A percentile compares a stretch with the other conserved stretches of the same genome.
phyloP scores from a whole-genome alignment of 2,113 vertebrate genomes.

The Microcebus ravelobensis region DNA sequence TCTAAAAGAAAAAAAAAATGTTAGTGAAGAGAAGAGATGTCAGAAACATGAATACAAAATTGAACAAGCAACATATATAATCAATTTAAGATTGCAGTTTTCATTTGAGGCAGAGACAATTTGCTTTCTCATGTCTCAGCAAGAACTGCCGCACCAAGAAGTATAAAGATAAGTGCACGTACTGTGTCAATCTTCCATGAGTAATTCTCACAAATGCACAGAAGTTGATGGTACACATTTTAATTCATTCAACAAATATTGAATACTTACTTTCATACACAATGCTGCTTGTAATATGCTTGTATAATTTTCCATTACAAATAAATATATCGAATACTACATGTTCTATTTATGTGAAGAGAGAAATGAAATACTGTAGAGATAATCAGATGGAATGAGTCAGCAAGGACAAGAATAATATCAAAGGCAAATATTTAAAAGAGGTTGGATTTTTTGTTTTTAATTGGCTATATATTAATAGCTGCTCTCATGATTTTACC shows the following conservation, averaged over 20 bases:
- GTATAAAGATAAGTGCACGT: neutral
- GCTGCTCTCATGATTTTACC: neutral
- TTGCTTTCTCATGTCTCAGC: slow-evolving; percentile 59
- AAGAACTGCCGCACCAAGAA: slow-evolving; percentile 57
- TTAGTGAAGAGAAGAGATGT: slow-evolving; percentile 46
- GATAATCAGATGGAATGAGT: slow-evolving; percentile 14
- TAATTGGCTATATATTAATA: neutral
- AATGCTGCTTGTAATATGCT: neutral
- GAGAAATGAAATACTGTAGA: slow-evolving; percentile 39
- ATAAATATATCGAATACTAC: slow-evolving; percentile 47
- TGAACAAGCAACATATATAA: slow-evolving; percentile 51
- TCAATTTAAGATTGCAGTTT: slow-evolving; percentile 58
- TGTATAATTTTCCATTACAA: slow-evolving; percentile 56
- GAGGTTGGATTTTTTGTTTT: neutral
- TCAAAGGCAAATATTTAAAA: slow-evolving; percentile 41
- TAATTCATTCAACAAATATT: slow-evolving; percentile 59
- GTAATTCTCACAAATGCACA: slow-evolving; percentile 44
- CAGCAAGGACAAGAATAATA: neutral
- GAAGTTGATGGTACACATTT: slow-evolving; percentile 50
- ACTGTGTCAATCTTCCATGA: neutral
- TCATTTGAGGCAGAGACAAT: slow-evolving; percentile 53
- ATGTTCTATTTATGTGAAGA: slow-evolving; percentile 36
- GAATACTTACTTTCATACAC: slow-evolving; percentile 36
- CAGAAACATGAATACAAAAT: slow-evolving; percentile 61
- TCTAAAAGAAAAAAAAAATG: neutral